Conservation (phyloP, 1,140 invertebrate genomes). For the Drosophila eugracilis region DNA sequence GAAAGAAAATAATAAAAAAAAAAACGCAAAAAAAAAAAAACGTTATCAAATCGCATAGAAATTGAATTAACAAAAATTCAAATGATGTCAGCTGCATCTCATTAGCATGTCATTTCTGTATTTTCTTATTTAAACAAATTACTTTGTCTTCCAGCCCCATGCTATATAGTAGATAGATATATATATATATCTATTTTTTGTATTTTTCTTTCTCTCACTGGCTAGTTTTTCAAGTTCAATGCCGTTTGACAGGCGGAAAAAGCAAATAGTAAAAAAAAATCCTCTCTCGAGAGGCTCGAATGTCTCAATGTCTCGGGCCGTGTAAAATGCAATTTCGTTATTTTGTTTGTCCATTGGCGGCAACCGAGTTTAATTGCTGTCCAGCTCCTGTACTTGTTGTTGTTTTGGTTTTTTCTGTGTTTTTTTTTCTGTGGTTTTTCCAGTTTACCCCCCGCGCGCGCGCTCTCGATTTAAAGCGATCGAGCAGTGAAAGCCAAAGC, state of each 20-base stretch:
- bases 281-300: slow-evolving; percentile 19
- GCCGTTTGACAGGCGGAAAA: slow-evolving; percentile 70
- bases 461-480: slow-evolving; percentile 56
- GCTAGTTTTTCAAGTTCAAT: slow-evolving; percentile 77
- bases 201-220: slow-evolving; percentile 16
- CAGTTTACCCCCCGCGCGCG: slow-evolving; percentile 52
- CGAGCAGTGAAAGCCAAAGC: slow-evolving; percentile 70
- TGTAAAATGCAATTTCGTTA: slow-evolving; percentile 80
- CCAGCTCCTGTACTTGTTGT: slow-evolving; percentile 19
- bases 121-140: slow-evolving; percentile 8
- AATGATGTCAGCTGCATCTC: slow-evolving; percentile 73
- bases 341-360: slow-evolving; percentile 61
- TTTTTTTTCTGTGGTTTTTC: slow-evolving; percentile 75
- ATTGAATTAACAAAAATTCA: slow-evolving; percentile 55
- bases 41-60: slow-evolving; percentile 69
- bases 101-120: slow-evolving; percentile 43
- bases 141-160: neutral
- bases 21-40: slow-evolving; percentile 19
- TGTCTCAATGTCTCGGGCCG: slow-evolving; percentile 29
- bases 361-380: slow-evolving; percentile 67
- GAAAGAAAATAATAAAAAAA: too few species aligned
- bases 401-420: slow-evolving; percentile 46
- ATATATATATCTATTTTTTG: neutral
- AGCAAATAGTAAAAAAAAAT: slow-evolving; percentile 48
- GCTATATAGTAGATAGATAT: too few species aligned